Evolutionary conservation across 2,113 vertebrate species (phyloP).

Genomic region (Hemichromis elongatus): DNA sequence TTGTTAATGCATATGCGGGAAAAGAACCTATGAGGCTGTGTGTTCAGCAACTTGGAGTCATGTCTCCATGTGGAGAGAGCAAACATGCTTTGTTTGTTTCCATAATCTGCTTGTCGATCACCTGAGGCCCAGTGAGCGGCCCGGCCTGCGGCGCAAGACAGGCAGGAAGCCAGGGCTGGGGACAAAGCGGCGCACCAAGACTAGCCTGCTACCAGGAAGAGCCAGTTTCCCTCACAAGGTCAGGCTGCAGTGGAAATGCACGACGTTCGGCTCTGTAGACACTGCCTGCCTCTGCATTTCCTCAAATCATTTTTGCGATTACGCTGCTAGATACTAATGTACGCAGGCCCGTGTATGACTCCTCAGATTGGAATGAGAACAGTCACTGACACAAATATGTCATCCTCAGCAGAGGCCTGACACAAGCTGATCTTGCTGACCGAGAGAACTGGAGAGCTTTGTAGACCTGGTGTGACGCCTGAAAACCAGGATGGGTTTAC

Average conservation of each 20-base stretch:
- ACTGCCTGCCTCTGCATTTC: slow-evolving; percentile 30
- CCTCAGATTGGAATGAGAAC: slow-evolving; percentile 48
- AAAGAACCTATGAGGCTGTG: not conserved
- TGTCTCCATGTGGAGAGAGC: slow-evolving; percentile 54
- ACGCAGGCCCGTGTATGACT: slow-evolving; percentile 16
- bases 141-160: slow-evolving; percentile 26
- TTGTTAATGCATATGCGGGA: slow-evolving; percentile 21
- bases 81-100: slow-evolving; percentile 72
- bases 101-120: slow-evolving; percentile 70
- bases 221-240: slow-evolving; percentile 60
- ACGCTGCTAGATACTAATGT: not conserved
- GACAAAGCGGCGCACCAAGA: slow-evolving; percentile 44
- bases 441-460: not conserved
- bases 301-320: slow-evolving; percentile 21
- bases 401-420: slow-evolving; percentile 30
- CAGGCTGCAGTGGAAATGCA: slow-evolving; percentile 47
- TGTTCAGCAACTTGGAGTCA: slow-evolving; percentile 13
- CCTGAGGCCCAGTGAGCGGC: slow-evolving; percentile 51
- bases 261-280: slow-evolving; percentile 7
- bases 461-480: not conserved
- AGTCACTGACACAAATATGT: slow-evolving; percentile 51
- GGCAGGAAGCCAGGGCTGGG: slow-evolving; percentile 57
- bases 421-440: slow-evolving; percentile 20
- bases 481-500: slow-evolving; percentile 9
- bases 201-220: slow-evolving; percentile 62